Base-by-base conservation (phyloP, 2,113 vertebrate genomes). In the Rattus rattus region DNA sequence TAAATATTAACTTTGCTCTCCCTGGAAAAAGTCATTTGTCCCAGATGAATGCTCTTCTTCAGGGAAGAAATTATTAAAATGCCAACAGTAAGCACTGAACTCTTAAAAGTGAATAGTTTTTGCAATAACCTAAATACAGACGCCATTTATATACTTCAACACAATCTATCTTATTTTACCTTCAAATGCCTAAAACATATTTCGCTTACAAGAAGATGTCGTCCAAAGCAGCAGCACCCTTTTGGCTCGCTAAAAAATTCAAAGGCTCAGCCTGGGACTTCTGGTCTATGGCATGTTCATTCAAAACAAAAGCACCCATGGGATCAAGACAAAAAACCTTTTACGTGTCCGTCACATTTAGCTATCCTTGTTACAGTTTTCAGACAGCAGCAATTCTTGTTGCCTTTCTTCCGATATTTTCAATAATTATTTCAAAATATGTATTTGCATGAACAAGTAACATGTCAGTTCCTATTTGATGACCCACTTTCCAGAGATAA, bases 191-290 rank as follows among this genome's bases (percentile, higher is more conserved):
- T 81, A 86, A 96, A 91, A 77, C 47, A 24, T 17, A n/a, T 89
- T 92, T 95, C 88, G 43, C 43, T 92, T 96, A 59, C 91, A 95
- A 86, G 10, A 96, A 94, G 94, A 73, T 91, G 36, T 89, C 90
- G 96, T 79, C 9, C 4, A 92, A 88, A 96, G 61, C 17, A 90
- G 90, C 65, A 54, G 8, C 3, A 75, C 87, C 28, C 6, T 92
- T 80, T 91, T 81, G 3, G 90, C 20, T 90, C 86, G 6, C 26
- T 67, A 88, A 77, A 17, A 83, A 30, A 49, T 39, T 59, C 69
- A 65, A 94, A 92, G 7, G 28, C 33, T 75, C 61, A 94, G 54
- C 28, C 70, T 2, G 8, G 75, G 54, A 73, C 56, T 89, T 81
- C 63, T 61, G 12, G 20, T 94, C 30, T 89, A 8, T 52, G 83